Conservation (phyloP, 1,140 invertebrate genomes). For the Delia radicum region DNA sequence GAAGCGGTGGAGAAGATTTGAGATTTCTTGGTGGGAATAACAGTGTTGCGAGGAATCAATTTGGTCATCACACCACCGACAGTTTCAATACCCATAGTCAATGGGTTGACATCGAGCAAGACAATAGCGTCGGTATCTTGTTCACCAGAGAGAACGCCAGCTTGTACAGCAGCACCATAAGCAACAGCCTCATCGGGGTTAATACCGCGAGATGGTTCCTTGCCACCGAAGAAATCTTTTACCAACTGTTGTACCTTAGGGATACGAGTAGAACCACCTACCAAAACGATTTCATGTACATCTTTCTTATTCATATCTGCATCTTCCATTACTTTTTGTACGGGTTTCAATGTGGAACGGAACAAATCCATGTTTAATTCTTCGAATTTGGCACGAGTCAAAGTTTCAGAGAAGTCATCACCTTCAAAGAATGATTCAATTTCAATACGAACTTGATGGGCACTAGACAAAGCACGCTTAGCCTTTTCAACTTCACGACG, state of each 20-base stretch:
- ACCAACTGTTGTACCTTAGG: conserved; percentile 98
- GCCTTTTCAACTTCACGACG: conserved; percentile 97
- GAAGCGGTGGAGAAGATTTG: conserved; percentile 99
- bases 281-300: conserved; percentile 97
- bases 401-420: conserved; percentile 98
- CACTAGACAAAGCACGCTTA: conserved; percentile 92
- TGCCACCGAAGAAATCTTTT: conserved; percentile 97
- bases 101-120: conserved; percentile 94
- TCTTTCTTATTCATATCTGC: conserved; percentile 99
- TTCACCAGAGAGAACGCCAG: conserved; percentile 86
- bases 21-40: conserved; percentile 99
- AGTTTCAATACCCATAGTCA: conserved; percentile 99
- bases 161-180: conserved; percentile 98
- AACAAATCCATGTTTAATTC: conserved; percentile 99
- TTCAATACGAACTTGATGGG: conserved; percentile 96
- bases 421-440: conserved; percentile 99
- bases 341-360: conserved; percentile 96
- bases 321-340: conserved; percentile 97
- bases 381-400: conserved; percentile 99
- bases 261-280: conserved; percentile 98
- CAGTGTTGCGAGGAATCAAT: conserved; percentile 95
- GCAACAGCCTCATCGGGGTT: conserved; percentile 98
- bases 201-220: conserved; percentile 96
- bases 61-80: conserved; percentile 99
- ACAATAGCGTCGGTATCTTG: conserved; percentile 96